These are phyloP conservation scores for Podotricha telesiphe DNA, from an alignment of 2,888 invertebrate genomes.

Conservation along the genomic window DNA sequence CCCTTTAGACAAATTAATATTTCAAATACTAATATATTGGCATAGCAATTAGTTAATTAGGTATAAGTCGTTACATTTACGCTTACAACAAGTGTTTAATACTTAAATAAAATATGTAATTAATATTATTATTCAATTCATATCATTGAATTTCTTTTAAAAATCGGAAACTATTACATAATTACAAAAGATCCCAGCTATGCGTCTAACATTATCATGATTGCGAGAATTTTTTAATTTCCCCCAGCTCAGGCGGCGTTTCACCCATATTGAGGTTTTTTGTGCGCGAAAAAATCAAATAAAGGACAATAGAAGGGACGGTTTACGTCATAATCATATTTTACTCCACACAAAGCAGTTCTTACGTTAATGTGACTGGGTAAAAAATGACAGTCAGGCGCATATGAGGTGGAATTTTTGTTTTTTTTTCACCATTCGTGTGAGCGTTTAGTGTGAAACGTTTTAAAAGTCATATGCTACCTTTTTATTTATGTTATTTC, in stretches of 20 bases:
- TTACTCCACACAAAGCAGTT: conserved; percentile 76
- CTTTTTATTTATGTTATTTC: background rate
- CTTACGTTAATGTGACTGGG: conserved; percentile 75
- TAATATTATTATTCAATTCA: too few species aligned
- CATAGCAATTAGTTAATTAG: too few species aligned
- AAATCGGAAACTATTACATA: conserved; percentile 32
- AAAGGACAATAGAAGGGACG: conserved; percentile 76
- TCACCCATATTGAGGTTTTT: conserved; percentile 64
- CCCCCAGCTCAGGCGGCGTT: conserved; percentile 52
- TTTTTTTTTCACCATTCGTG: conserved; percentile 7
- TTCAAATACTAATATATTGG: too few species aligned
- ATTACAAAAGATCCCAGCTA: conserved; percentile 37
- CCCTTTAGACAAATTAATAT: too few species aligned
- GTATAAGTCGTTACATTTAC: too few species aligned
- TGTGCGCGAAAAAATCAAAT: conserved; percentile 65
- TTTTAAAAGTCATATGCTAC: conserved; percentile 39
- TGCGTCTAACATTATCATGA: conserved; percentile 37
- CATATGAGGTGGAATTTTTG: conserved; percentile 57
- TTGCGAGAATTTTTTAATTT: conserved; percentile 59
- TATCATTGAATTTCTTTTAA: background rate
- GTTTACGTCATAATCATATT: conserved; percentile 79
- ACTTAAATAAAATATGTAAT: too few species aligned
- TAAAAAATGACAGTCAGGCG: conserved; percentile 76
- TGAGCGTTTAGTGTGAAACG: conserved; percentile 41
- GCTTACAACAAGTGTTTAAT: too few species aligned